Conservation (phyloP, 2,797 vertebrate genomes). For the Propithecus deckenii region DNA sequence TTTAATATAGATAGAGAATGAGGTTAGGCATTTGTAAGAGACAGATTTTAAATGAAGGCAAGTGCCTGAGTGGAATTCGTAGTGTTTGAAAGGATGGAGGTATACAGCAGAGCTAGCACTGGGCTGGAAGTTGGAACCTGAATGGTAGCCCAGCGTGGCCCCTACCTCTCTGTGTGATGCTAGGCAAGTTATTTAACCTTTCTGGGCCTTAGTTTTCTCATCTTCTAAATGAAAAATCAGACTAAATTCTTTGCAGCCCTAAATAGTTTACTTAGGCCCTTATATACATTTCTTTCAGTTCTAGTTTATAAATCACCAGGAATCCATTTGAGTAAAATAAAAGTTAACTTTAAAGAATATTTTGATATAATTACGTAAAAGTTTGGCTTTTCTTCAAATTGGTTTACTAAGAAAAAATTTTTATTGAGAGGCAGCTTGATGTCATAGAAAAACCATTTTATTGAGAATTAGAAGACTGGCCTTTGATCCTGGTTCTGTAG, state of each 20-base stretch:
- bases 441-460: neutral
- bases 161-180: neutral
- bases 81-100: neutral
- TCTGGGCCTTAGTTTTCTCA: neutral
- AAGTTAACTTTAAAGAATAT: neutral
- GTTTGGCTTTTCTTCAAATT: neutral
- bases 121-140: too few relatives aligned
- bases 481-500: neutral
- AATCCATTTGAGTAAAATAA: neutral
- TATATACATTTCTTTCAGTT: neutral
- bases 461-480: neutral
- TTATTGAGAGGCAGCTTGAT: neutral
- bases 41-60: neutral
- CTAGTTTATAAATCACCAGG: neutral
- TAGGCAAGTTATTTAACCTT: neutral
- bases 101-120: accelerated
- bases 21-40: neutral
- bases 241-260: neutral
- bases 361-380: neutral
- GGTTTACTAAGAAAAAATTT: neutral
- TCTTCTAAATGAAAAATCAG: neutral
- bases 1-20: neutral
- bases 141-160: neutral
- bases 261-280: neutral
- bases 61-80: too few relatives aligned